These are phyloP conservation scores for Phyllostomus hastatus DNA, from an alignment of 2,113 vertebrate genomes.

Conservation along the genomic window DNA sequence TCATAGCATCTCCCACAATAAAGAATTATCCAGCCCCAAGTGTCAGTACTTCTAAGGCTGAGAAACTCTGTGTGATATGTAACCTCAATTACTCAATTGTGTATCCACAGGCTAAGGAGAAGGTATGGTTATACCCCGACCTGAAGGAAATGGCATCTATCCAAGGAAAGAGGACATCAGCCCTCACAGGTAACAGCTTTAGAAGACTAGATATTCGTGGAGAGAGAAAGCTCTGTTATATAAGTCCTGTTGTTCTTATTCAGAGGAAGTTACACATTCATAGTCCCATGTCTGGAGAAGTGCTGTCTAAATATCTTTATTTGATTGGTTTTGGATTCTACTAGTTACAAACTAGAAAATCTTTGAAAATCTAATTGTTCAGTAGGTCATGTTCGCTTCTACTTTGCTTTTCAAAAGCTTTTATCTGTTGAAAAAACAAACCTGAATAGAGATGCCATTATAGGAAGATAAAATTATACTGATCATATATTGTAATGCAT, in stretches of 20 bases:
- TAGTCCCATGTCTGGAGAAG: background rate
- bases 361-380: background rate
- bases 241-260: background rate
- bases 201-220: background rate
- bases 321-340: background rate
- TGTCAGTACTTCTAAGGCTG: background rate
- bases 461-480: slow-evolving; percentile 17
- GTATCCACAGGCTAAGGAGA: slow-evolving; percentile 82
- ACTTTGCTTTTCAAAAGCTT: background rate
- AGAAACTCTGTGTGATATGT: background rate
- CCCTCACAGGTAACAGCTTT: slow-evolving; percentile 84
- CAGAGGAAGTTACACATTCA: background rate
- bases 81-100: background rate
- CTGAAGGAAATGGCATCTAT: slow-evolving; percentile 78
- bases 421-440: background rate
- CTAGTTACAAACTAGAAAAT: background rate
- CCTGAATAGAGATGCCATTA: background rate
- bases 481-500: background rate
- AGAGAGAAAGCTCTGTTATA: background rate
- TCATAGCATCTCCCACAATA: background rate
- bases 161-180: slow-evolving; percentile 84
- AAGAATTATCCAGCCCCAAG: background rate
- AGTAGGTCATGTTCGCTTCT: background rate
- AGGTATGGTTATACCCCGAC: slow-evolving; percentile 76
- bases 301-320: background rate